Conservation (phyloP, 2,797 vertebrate genomes). For the Choloepus didactylus region DNA sequence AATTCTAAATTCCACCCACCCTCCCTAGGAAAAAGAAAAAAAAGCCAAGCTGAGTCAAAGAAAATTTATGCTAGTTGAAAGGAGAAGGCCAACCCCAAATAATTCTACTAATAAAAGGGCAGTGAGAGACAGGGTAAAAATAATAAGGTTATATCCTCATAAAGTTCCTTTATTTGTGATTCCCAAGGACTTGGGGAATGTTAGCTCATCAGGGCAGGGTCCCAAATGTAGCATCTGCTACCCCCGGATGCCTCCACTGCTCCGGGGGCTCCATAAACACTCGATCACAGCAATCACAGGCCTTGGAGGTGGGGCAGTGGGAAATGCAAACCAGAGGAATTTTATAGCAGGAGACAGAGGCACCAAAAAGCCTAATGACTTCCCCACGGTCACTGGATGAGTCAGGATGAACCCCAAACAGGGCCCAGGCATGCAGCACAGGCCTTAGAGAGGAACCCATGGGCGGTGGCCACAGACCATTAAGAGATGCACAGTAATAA, state of each 20-base stretch:
- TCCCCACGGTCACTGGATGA: constrained; percentile 41
- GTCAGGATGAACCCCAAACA: constrained; percentile 42
- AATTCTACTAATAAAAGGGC: constrained; percentile 75
- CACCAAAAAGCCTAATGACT: constrained; percentile 52
- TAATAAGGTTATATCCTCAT: constrained; percentile 57
- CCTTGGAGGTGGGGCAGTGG: background rate
- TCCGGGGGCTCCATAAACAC: constrained; percentile 24
- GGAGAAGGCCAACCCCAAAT: constrained; percentile 59
- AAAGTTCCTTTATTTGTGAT: constrained; percentile 63
- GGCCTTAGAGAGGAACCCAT: constrained; percentile 15
- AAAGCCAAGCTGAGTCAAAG: constrained; percentile 82
- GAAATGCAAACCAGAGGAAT: constrained; percentile 27
- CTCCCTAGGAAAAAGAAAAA: constrained; percentile 60
- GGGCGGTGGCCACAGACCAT: background rate
- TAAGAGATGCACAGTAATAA: constrained; percentile 18
- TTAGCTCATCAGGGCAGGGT: constrained; percentile 51
- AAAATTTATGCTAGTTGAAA: constrained; percentile 82
- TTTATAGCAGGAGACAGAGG: constrained; percentile 56
- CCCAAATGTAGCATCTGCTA: constrained; percentile 14
- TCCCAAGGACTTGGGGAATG: background rate
- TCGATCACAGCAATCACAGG: background rate
- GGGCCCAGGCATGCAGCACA: constrained; percentile 18
- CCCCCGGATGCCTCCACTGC: background rate
- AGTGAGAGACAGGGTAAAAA: constrained; percentile 10
- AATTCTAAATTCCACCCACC: constrained; percentile 83